Conservation (phyloP, 1,140 invertebrate genomes). For the Coptotermes formosanus region DNA sequence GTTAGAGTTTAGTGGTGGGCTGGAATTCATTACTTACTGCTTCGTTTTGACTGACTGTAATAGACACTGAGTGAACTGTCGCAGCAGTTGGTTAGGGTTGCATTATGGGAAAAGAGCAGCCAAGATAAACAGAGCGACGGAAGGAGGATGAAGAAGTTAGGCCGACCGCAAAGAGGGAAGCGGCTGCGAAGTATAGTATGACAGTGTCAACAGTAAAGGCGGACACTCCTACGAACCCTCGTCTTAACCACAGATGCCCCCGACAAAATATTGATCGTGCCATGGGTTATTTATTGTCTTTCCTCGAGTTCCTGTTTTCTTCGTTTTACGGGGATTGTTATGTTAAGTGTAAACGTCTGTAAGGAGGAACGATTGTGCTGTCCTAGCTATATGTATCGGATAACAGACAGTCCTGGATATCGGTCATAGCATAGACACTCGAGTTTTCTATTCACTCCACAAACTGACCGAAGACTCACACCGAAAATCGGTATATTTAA, state of each 20-base stretch:
- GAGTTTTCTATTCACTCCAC: background rate
- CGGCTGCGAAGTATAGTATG: background rate
- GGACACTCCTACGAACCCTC: background rate
- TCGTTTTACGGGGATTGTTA: background rate
- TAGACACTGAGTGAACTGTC: background rate
- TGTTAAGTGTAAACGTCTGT: background rate
- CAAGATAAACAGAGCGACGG: background rate
- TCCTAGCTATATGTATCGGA: background rate
- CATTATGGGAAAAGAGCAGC: constrained; percentile 15
- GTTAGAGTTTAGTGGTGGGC: too few relatives aligned
- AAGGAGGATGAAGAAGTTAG: background rate
- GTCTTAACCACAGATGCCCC: background rate
- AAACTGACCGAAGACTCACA: too few relatives aligned
- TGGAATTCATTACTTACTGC: too few relatives aligned
- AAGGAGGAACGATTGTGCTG: background rate
- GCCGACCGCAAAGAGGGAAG: background rate
- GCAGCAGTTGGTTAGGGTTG: background rate
- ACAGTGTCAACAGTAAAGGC: background rate
- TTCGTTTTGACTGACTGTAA: too few relatives aligned
- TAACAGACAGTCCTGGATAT: background rate
- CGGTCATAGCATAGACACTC: background rate
- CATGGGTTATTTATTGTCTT: background rate
- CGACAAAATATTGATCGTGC: constrained; percentile 12
- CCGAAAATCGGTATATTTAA: too few relatives aligned
- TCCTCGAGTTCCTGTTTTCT: background rate